Percentiles rank a stretch among this genome's conserved stretches.
phyloP scores from a whole-genome alignment of 2,888 invertebrate species.

The Philhelius pedissequus region DNA sequence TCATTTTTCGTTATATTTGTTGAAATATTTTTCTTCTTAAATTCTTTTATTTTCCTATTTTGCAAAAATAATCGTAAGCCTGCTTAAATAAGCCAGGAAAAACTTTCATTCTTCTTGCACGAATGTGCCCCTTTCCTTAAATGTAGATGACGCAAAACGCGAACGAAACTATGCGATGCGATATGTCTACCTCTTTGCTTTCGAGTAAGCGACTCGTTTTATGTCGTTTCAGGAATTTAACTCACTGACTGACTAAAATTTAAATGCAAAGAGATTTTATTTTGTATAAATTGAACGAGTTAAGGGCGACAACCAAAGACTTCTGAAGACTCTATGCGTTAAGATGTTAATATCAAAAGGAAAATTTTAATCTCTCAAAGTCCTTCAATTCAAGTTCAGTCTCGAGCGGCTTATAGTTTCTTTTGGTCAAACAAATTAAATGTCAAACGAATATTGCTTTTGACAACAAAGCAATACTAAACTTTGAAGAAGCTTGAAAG shows the following conservation, averaged over 20 bases:
- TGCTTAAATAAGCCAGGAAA: conserved; percentile 7
- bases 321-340: conserved; percentile 4
- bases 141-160: not conserved
- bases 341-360: conserved; percentile 28
- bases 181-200: no score
- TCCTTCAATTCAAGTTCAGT: conserved; percentile 1
- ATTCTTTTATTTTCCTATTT: conserved; percentile 8
- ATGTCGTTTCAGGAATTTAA: conserved; percentile 14
- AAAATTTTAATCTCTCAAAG: conserved; percentile 25
- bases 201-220: no score
- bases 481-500: conserved; percentile 6
- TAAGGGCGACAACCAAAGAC: not conserved
- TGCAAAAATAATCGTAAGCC: conserved; percentile 8
- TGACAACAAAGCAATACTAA: not conserved
- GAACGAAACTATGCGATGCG: not conserved
- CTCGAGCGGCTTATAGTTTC: not conserved
- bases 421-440: not conserved
- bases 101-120: conserved; percentile 11
- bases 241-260: conserved; percentile 3
- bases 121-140: not conserved
- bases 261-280: conserved; percentile 16
- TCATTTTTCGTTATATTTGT: not conserved
- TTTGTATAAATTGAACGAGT: not conserved
- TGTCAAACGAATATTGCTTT: conserved; percentile 3
- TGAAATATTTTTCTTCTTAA: conserved; percentile 1